Conservation (phyloP, 2,888 invertebrate genomes). For the Notodonta dromedarius region DNA sequence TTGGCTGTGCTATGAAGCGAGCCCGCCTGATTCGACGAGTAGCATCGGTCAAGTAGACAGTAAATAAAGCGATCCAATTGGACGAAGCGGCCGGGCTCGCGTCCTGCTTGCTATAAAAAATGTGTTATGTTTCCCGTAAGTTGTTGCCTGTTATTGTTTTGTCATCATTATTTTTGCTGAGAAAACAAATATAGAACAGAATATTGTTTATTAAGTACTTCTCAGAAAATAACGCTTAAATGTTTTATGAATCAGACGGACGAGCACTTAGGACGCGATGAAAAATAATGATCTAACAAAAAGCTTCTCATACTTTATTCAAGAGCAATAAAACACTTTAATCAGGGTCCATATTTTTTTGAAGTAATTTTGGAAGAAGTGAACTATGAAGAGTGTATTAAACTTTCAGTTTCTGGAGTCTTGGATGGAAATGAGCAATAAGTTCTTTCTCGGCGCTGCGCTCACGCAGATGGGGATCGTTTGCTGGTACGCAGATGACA, state of each 20-base stretch:
- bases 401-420: slow-evolving; percentile 61
- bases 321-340: slow-evolving; percentile 17
- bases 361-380: background rate
- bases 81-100: too few species aligned
- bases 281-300: slow-evolving; percentile 6
- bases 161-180: too few species aligned
- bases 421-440: slow-evolving; percentile 70
- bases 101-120: too few species aligned
- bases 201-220: background rate
- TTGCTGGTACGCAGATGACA: slow-evolving; percentile 74
- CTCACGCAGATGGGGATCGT: slow-evolving; percentile 70
- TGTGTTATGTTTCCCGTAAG: too few species aligned
- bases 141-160: too few species aligned
- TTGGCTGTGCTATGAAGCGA: too few species aligned
- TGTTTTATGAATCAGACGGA: background rate
- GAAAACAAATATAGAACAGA: too few species aligned
- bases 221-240: too few species aligned
- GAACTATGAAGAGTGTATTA: background rate
- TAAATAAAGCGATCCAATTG: too few species aligned
- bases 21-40: too few species aligned
- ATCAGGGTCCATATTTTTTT: background rate
- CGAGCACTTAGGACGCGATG: background rate
- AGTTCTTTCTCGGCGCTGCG: slow-evolving; percentile 66
- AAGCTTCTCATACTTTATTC: slow-evolving; percentile 13
- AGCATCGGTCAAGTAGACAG: too few species aligned